Evolutionary conservation across 1,140 invertebrate genomes (phyloP).

Genomic region (Drosophila watanabei): DNA sequence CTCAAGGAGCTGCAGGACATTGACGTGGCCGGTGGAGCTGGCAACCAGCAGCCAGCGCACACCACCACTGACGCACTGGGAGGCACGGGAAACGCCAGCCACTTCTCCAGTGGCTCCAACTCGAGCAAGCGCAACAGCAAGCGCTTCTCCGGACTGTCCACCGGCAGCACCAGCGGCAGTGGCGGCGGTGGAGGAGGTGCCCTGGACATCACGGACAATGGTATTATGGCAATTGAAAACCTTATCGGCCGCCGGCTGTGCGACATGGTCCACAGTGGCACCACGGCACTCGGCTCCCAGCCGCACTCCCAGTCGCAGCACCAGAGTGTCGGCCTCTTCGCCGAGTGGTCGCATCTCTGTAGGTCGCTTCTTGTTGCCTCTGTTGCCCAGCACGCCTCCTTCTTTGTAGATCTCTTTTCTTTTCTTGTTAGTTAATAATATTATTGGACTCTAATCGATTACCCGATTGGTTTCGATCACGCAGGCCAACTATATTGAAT

Average conservation of each 20-base stretch:
- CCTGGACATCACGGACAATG: conserved; percentile 79
- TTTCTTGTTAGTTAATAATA: conserved; percentile 11
- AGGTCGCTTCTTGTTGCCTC: conserved; percentile 79
- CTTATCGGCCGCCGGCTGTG: conserved; percentile 82
- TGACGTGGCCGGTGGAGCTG: conserved; percentile 88
- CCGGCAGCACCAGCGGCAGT: conserved; percentile 28
- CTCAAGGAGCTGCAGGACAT: conserved; percentile 96
- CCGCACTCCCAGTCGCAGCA: conserved; percentile 63
- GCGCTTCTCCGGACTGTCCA: conserved; percentile 70
- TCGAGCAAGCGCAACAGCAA: conserved; percentile 69
- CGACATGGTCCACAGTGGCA: conserved; percentile 72
- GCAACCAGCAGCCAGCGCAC: conserved; percentile 48
- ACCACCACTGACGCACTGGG: conserved; percentile 11
- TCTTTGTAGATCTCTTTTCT: conserved; percentile 37
- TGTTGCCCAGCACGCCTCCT: conserved; percentile 57
- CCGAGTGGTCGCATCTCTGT: conserved; percentile 85
- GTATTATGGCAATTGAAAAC: conserved; percentile 85
- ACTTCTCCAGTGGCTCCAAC: conserved; percentile 16
- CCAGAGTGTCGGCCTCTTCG: conserved; percentile 82
- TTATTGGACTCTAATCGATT: neutral
- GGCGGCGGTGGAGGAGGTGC: conserved; percentile 11
- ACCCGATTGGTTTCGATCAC: neutral
- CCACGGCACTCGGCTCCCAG: conserved; percentile 73
- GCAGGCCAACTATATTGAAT: neutral
- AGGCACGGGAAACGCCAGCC: conserved; percentile 7